Evolutionary conservation across 2,797 vertebrate species (phyloP), one percentile per base, ranked within the genome.

Genomic region (Okamejei kenojei): DNA sequence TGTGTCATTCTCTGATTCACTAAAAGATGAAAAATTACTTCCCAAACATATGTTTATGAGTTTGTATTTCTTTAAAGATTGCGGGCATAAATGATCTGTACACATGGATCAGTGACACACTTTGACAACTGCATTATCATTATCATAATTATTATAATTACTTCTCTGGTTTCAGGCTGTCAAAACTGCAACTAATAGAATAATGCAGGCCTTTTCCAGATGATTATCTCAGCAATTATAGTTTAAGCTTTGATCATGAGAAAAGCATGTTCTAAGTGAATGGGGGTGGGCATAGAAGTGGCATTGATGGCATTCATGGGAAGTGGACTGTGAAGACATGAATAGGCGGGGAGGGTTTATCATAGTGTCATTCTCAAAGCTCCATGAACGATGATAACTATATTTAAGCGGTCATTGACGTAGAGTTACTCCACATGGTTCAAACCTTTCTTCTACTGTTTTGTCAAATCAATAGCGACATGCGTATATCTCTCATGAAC

Each of bases 201-300:
- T 58, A 54, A 92, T 54, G 23, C 68, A 58, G 38, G 71, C 45
- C 54, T 76, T n/a, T 45, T 92, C 19, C 68, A 88, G 84, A 88
- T 88, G 61, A 88, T 68, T 88, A 88, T 68, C 84, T 68, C n/a
- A 88, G 61, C 61, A 88, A 68, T 88, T 88, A 88, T 88, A 32
- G 61, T 68, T 88, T 88, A 88, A 2, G 15, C 84, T 88, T 68
- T 88, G 61, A 65, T 88, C 84, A 88, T 35, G 58, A 84, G 13
- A 84, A 63, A 86, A 86, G 63, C 29, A 65, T 65, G 84, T 35
- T 68, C 7, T 17, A 88, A 65, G 17, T 35, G 63, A 11, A 1
- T 88, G 61, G 32, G n/a, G 17, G 61, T 23, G 17, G 84, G 63
- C 63, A 35, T 19, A 88, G 21, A 65, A 23, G 38, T 88, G 84